Percentiles rank a stretch among this genome's conserved stretches.
Evolutionary conservation across 2,797 vertebrate species (phyloP).

Genomic region (Manis javanica): DNA sequence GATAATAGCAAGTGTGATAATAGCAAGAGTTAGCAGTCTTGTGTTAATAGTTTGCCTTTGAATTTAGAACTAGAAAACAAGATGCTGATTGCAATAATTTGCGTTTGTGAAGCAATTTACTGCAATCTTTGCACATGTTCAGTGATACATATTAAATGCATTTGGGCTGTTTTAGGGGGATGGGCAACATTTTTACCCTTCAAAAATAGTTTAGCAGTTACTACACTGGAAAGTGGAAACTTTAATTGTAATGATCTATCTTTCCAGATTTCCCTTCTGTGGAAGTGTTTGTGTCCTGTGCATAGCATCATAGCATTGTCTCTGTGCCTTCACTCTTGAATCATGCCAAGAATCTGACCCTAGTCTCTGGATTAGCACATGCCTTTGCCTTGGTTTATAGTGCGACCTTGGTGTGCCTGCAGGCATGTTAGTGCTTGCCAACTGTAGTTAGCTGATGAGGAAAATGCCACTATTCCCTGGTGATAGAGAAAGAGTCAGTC

Average conservation of each 20-base stretch:
- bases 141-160: slow-evolving; percentile 86
- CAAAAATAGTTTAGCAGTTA: slow-evolving; percentile 83
- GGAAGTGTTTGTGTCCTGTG: slow-evolving; percentile 63
- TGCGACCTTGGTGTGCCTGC: not conserved
- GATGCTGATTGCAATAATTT: slow-evolving; percentile 90
- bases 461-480: not conserved
- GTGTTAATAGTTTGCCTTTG: slow-evolving; percentile 87
- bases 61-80: slow-evolving; percentile 89
- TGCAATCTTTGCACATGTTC: slow-evolving; percentile 87
- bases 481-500: not conserved
- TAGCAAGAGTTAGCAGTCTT: slow-evolving; percentile 83
- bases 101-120: slow-evolving; percentile 87
- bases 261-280: slow-evolving; percentile 75
- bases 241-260: slow-evolving; percentile 81
- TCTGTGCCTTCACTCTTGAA: slow-evolving; percentile 56
- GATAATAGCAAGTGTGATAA: slow-evolving; percentile 79
- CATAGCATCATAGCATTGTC: slow-evolving; percentile 13
- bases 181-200: slow-evolving; percentile 83
- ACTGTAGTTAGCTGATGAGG: not conserved
- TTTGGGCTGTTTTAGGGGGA: slow-evolving; percentile 79
- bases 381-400: not conserved
- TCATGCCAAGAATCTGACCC: slow-evolving; percentile 31
- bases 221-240: slow-evolving; percentile 77
- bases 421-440: not conserved
- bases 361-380: slow-evolving; percentile 52